phyloP scores from a whole-genome alignment of 2,888 invertebrate genomes.

The Urechis unicinctus region DNA sequence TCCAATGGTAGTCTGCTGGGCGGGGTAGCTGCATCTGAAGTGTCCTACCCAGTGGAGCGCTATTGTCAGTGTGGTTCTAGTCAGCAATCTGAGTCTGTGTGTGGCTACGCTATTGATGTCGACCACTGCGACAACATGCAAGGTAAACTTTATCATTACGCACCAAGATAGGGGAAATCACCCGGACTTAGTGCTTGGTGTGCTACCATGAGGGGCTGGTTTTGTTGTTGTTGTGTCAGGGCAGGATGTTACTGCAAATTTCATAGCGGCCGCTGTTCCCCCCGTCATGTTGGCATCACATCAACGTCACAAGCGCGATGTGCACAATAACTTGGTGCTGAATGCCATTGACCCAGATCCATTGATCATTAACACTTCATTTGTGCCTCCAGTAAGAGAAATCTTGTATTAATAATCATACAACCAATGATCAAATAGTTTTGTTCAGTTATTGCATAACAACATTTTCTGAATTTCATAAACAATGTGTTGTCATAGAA shows the following conservation, averaged over 20 bases:
- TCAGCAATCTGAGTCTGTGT: too few relatives aligned
- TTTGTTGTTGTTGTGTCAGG: too few relatives aligned
- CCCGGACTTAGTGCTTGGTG: too few relatives aligned
- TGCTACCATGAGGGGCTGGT: too few relatives aligned
- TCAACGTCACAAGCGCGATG: too few relatives aligned
- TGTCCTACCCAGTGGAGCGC: neutral
- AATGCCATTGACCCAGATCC: slow-evolving; percentile 2
- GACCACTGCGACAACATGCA: slow-evolving; percentile 11
- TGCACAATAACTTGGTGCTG: slow-evolving; percentile 3
- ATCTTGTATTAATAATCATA: neutral
- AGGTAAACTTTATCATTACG: slow-evolving; percentile 4
- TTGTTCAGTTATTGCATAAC: neutral
- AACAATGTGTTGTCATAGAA: slow-evolving; percentile 3
- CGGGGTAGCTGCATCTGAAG: slow-evolving; percentile 1
- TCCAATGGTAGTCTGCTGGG: slow-evolving; percentile 9
- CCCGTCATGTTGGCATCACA: too few relatives aligned
- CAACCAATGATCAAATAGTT: neutral
- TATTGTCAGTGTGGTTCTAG: slow-evolving; percentile 11
- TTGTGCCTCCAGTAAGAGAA: slow-evolving; percentile 12
- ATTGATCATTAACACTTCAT: slow-evolving; percentile 10
- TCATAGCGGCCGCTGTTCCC: too few relatives aligned
- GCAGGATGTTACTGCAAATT: too few relatives aligned
- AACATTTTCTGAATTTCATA: too few relatives aligned
- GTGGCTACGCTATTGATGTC: slow-evolving; percentile 8
- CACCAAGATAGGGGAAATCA: too few relatives aligned